A percentile compares a stretch with the other conserved stretches of the same genome.
Conservation (phyloP, 2,888 invertebrate species). For the Euproctis similis region DNA sequence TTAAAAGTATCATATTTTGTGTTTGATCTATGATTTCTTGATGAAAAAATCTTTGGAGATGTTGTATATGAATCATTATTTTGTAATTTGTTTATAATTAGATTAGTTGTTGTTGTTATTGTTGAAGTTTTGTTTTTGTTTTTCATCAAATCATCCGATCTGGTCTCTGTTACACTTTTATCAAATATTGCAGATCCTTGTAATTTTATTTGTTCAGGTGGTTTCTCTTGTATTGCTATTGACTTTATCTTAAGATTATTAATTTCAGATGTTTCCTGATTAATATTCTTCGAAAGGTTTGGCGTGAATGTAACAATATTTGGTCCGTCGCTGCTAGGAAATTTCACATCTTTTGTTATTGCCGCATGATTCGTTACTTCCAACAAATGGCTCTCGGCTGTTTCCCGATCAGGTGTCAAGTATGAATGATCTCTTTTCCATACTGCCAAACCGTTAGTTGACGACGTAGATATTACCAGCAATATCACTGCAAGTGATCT, state of each 20-base stretch:
- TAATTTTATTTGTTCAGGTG: neutral
- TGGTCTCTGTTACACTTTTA: neutral
- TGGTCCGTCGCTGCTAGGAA: too few relatives aligned
- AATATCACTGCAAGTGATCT: conserved; percentile 39
- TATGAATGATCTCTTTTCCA: conserved; percentile 5
- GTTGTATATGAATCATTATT: too few relatives aligned
- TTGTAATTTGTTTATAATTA: neutral
- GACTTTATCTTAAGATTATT: neutral
- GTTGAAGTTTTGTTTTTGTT: neutral
- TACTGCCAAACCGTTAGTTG: conserved; percentile 32
- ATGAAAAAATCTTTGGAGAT: neutral
- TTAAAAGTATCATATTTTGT: too few relatives aligned
- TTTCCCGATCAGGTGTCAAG: conserved; percentile 30
- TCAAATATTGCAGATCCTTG: neutral
- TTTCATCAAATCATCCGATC: neutral
- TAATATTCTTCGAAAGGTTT: too few relatives aligned
- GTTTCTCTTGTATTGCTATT: neutral
- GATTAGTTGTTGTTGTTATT: neutral
- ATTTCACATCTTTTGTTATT: too few relatives aligned
- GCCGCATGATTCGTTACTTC: conserved; percentile 23
- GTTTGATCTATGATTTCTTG: too few relatives aligned
- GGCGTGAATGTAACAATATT: too few relatives aligned
- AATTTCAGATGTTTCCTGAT: neutral
- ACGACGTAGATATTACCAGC: conserved; percentile 33
- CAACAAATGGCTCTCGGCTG: conserved; percentile 32